Evolutionary conservation across 2,797 vertebrate species (phyloP).

Genomic region (Enteromius radiatus): DNA sequence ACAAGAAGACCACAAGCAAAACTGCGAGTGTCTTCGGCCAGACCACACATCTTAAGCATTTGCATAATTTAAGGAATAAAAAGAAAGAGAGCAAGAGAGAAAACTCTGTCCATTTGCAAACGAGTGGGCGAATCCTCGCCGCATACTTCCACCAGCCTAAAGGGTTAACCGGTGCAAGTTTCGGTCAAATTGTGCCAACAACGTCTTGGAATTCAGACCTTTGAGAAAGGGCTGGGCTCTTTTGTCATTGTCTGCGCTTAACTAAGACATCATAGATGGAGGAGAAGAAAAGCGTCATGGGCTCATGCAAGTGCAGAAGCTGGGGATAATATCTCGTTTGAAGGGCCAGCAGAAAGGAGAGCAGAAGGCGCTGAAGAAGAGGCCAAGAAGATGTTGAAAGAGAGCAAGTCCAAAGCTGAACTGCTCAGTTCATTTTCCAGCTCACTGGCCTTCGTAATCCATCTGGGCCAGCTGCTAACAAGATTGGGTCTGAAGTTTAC

Average conservation of each 20-base stretch:
- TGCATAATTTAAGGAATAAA: slow-evolving; percentile 94
- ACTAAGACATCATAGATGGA: slow-evolving; percentile 75
- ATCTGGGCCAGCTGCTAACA: slow-evolving; percentile 99
- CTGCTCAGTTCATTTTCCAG: slow-evolving; percentile 99
- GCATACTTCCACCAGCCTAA: slow-evolving; percentile 78
- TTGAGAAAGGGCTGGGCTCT: slow-evolving; percentile 73
- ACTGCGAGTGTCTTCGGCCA: slow-evolving; percentile 96
- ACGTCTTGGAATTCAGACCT: slow-evolving; percentile 62
- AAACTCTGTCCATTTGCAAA: slow-evolving; percentile 82
- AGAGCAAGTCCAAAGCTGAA: slow-evolving; percentile 98
- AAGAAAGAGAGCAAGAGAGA: slow-evolving; percentile 61
- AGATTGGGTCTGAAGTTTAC: slow-evolving; percentile 99
- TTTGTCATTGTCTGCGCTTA: slow-evolving; percentile 74
- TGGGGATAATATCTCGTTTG: slow-evolving; percentile 91
- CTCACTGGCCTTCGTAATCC: slow-evolving; percentile 98
- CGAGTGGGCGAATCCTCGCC: slow-evolving; percentile 74
- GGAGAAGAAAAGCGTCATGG: slow-evolving; percentile 78
- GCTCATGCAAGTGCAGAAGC: slow-evolving; percentile 69
- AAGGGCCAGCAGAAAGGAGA: slow-evolving; percentile 82
- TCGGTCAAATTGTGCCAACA: slow-evolving; percentile 68
- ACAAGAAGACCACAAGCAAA: slow-evolving; percentile 98
- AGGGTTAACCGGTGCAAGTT: slow-evolving; percentile 66
- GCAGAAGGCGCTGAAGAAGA: slow-evolving; percentile 61
- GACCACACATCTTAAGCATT: slow-evolving; percentile 99
- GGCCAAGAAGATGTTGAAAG: slow-evolving; percentile 90